Evolutionary conservation across 2,888 invertebrate species (phyloP).

Genomic region (Dryadula phaetusa): DNA sequence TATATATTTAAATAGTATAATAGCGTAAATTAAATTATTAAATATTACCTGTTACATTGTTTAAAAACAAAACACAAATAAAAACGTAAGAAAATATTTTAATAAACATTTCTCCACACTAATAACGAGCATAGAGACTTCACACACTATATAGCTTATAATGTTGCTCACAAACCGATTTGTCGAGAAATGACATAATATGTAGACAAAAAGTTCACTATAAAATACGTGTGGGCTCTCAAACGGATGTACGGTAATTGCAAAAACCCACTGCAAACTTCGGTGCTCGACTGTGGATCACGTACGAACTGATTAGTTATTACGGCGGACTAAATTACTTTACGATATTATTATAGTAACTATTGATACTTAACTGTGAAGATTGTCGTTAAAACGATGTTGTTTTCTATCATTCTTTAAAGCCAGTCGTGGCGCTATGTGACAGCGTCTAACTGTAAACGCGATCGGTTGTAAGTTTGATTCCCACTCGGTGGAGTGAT

Average conservation of each 20-base stretch:
- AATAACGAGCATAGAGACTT: not conserved
- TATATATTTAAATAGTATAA: no score
- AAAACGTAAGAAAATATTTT: not conserved
- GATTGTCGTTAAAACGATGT: not conserved
- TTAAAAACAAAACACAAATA: not conserved
- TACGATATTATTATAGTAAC: not conserved
- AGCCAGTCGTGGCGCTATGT: no score
- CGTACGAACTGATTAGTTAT: conserved; percentile 1
- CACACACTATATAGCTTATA: conserved; percentile 5
- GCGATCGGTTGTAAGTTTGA: no score
- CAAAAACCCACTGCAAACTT: conserved; percentile 22
- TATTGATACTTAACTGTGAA: not conserved
- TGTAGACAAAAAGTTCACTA: conserved; percentile 1
- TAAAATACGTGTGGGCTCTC: conserved; percentile 8
- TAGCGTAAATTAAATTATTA: not conserved
- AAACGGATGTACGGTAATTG: conserved; percentile 20
- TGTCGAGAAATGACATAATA: conserved; percentile 10
- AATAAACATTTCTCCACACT: conserved; percentile 2
- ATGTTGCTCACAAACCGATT: not conserved
- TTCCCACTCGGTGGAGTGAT: no score
- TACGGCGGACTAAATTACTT: conserved; percentile 5
- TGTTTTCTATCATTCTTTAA: not conserved
- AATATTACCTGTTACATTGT: conserved; percentile 1
- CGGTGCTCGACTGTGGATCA: not conserved
- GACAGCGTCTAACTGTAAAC: no score